Evolutionary conservation across 2,888 invertebrate genomes (phyloP).

Genomic region (Mayetiola destructor): DNA sequence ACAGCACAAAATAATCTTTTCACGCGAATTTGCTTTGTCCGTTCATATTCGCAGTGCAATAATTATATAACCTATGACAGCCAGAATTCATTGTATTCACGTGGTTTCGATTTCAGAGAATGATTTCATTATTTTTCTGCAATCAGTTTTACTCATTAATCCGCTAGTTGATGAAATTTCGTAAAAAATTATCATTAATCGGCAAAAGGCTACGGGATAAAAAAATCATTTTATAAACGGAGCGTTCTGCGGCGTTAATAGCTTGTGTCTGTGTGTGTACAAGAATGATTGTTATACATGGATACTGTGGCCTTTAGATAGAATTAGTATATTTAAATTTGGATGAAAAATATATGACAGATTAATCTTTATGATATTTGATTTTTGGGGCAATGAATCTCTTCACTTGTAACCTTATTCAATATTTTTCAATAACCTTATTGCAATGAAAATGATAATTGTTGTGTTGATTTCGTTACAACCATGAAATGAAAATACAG

Average conservation of each 20-base stretch:
- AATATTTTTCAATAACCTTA: not conserved
- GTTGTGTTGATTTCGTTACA: not conserved
- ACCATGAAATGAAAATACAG: not conserved
- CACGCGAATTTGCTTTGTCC: too few species aligned
- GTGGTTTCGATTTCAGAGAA: too few species aligned
- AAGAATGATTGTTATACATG: not conserved
- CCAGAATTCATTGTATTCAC: too few species aligned
- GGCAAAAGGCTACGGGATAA: not conserved
- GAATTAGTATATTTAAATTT: too few species aligned
- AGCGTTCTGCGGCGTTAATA: not conserved
- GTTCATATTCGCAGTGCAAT: too few species aligned
- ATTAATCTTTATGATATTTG: not conserved
- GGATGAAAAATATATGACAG: too few species aligned
- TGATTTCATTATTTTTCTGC: not conserved
- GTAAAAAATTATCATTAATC: not conserved
- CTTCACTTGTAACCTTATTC: too few species aligned
- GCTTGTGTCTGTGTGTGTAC: not conserved
- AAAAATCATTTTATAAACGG: not conserved
- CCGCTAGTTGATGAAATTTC: not conserved
- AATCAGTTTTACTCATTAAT: not conserved
- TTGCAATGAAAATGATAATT: not conserved
- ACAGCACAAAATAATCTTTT: too few species aligned
- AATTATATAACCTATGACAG: too few species aligned
- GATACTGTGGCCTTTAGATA: conserved; percentile 1
- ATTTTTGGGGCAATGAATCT: too few species aligned